Base-by-base conservation (phyloP, 1,140 invertebrate genomes). In the Lutraria rhynchaena region DNA sequence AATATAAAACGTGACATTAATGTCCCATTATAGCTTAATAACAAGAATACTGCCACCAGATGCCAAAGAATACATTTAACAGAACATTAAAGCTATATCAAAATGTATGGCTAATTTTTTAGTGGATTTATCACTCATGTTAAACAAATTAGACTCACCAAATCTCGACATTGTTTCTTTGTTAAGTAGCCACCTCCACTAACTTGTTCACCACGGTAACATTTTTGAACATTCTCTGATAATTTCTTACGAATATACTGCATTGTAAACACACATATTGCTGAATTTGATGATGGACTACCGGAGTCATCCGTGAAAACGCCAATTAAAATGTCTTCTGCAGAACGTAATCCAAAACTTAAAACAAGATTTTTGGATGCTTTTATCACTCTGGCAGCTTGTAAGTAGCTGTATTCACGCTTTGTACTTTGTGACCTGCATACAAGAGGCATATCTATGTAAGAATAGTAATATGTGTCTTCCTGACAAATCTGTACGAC, bases 191-290 rank as follows among this genome's bases (percentile, higher is more conserved):
- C 85, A 44, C 85, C 85, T 15, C 86, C 86, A 65, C 87, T 84
- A 3, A 77, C 75, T 9, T 85, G 69, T 63, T 87, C 95, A 0
- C 98, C 98, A 91, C 95, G 96, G 91, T 98, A 99, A 92, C 98
- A 99, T 69, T 96, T 95, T 90, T 98, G 98, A 86, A 99, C 99
- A 91, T 99, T 99, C 92, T 98, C 96, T 95, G 98, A 98, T 92
- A 99, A 99, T 91, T 98, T 98, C 35, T 97, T 94, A 19, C 98
- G 94, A 77, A 99, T 97, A n/a, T 96, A 95, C 93, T 98, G 97
- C 73, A 99, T 94, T 0, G 97, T 96, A 92, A 98, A 99, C 22
- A 99, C 96, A 93, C 98, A 99, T 0, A 99, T 94, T 0, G 97
- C 98, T 94, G 92, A 96, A 89, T 92, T 95, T 92, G 0, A 96